A percentile compares a stretch with the other conserved stretches of the same genome.
These are phyloP conservation scores for Aviceda leuphotes DNA, from an alignment of 2,797 vertebrate species.

Conservation along the genomic window DNA sequence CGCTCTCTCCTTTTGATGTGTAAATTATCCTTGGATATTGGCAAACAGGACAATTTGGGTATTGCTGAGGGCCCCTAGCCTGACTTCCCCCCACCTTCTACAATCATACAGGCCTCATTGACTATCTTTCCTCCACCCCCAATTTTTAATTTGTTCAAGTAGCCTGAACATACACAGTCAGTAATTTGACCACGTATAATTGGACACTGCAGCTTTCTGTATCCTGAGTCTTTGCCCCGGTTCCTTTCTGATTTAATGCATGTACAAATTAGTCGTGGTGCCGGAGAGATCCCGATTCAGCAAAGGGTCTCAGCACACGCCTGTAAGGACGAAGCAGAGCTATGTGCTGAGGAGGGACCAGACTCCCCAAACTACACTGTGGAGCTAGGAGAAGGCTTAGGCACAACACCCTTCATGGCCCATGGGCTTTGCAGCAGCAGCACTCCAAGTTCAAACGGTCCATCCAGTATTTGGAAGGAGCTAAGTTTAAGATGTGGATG, in stretches of 20 bases:
- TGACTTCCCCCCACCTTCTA: constrained; percentile 36
- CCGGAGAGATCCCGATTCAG: neutral
- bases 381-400: neutral
- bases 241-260: neutral
- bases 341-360: neutral
- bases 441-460: neutral
- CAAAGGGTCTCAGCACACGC: neutral
- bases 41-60: constrained; percentile 67
- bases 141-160: constrained; percentile 46
- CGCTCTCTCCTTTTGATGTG: constrained; percentile 69
- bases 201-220: neutral
- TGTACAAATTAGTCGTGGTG: neutral
- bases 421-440: neutral
- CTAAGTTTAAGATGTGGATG: neutral
- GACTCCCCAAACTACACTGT: neutral
- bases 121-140: neutral
- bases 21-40: constrained; percentile 68
- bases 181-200: neutral
- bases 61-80: constrained; percentile 50
- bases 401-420: no score
- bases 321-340: neutral
- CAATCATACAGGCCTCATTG: constrained; percentile 48
- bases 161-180: constrained; percentile 12
- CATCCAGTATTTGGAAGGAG: neutral
- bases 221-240: neutral